Conservation (phyloP, 1,140 invertebrate species). For the Ceratoteleas bidentatus region DNA sequence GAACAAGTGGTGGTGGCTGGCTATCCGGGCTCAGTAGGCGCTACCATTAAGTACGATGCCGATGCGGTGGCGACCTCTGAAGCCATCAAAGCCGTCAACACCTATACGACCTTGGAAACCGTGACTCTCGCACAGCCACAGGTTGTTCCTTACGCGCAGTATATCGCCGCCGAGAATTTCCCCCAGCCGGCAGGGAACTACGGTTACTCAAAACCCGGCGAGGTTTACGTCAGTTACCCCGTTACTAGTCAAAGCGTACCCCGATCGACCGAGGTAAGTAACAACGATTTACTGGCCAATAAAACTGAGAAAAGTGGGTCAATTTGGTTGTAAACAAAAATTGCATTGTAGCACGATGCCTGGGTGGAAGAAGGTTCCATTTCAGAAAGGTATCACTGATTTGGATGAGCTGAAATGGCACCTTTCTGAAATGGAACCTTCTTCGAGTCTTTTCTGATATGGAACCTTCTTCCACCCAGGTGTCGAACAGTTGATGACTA, state of each 20-base stretch:
- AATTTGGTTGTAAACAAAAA: no score
- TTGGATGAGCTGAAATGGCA: no score
- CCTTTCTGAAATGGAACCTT: no score
- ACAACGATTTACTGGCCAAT: background rate
- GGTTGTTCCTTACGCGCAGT: slow-evolving; percentile 75
- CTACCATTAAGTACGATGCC: slow-evolving; percentile 70
- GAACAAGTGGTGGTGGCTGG: slow-evolving; percentile 67
- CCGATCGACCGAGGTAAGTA: slow-evolving; percentile 71
- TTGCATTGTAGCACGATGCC: no score
- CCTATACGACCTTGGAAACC: slow-evolving; percentile 78
- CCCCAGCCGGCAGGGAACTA: slow-evolving; percentile 71
- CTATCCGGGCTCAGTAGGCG: slow-evolving; percentile 54
- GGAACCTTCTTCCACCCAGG: no score
- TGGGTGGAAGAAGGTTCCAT: no score
- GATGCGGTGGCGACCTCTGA: slow-evolving; percentile 68
- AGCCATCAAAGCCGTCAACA: slow-evolving; percentile 74
- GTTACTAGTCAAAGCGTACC: slow-evolving; percentile 69
- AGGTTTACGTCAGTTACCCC: slow-evolving; percentile 73
- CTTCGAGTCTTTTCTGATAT: no score
- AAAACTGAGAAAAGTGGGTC: background rate
- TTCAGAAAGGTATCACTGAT: no score
- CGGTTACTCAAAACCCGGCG: slow-evolving; percentile 72
- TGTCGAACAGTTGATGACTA: no score
- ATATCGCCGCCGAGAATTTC: slow-evolving; percentile 72
- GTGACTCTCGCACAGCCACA: slow-evolving; percentile 73